phyloP scores from a whole-genome alignment of 2,888 invertebrate genomes.

The Clistopyga incitator region DNA sequence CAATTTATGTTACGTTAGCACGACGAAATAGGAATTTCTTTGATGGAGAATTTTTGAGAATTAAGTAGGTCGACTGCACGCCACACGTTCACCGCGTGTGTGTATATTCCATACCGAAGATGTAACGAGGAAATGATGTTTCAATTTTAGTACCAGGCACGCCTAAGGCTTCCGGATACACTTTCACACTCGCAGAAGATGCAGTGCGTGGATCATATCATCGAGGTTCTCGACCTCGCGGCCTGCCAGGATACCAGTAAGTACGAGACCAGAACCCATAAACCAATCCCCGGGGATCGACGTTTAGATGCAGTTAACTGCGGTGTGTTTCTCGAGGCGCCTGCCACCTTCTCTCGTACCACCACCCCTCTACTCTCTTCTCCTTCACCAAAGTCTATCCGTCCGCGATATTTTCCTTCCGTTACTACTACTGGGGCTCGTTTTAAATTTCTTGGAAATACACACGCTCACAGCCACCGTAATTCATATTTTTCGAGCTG shows the following conservation, averaged over 20 bases:
- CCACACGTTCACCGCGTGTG: neutral
- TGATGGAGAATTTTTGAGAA: constrained; percentile 48
- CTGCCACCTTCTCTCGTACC: constrained; percentile 27
- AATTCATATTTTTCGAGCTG: constrained; percentile 18
- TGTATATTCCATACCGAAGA: constrained; percentile 53
- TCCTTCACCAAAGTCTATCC: neutral
- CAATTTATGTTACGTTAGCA: constrained; percentile 7
- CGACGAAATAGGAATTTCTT: constrained; percentile 56
- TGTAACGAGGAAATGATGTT: constrained; percentile 70
- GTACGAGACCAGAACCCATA: constrained; percentile 72
- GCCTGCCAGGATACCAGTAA: constrained; percentile 91
- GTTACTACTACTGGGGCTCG: neutral
- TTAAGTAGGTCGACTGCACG: constrained; percentile 44
- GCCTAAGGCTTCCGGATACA: constrained; percentile 89
- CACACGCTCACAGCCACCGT: neutral
- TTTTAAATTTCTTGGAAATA: constrained; percentile 7
- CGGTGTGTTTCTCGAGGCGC: constrained; percentile 40
- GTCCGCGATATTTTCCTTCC: neutral
- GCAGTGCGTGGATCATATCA: constrained; percentile 91
- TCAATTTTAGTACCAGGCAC: constrained; percentile 86
- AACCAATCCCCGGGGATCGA: constrained; percentile 69
- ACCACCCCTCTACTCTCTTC: neutral
- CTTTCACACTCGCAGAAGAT: constrained; percentile 90
- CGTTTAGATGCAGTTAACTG: constrained; percentile 65
- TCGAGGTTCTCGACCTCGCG: constrained; percentile 90